These are phyloP conservation scores for Pseudochromis fuscus DNA, from an alignment of 2,797 vertebrate genomes.

Conservation along the genomic window DNA sequence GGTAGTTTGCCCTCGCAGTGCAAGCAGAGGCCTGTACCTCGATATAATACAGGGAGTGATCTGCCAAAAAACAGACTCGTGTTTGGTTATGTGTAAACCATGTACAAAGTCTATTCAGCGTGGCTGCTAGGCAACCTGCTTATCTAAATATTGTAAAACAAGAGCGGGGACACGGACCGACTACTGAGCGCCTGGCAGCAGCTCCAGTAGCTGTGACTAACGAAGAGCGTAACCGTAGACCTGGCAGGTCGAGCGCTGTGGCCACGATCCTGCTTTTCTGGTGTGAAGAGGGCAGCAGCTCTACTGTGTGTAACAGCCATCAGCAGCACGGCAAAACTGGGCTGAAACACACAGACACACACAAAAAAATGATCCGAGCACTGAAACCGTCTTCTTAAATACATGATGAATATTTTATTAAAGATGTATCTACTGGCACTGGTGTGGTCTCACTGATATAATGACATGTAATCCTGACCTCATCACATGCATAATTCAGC, in stretches of 20 bases:
- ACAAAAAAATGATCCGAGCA: neutral
- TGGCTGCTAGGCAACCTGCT: constrained; percentile 75
- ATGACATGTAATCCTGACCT: constrained; percentile 2
- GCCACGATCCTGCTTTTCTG: constrained; percentile 20
- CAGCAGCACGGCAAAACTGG: constrained; percentile 9
- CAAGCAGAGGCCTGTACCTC: constrained; percentile 56
- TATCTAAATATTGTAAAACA: constrained; percentile 85
- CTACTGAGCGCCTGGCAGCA: constrained; percentile 59
- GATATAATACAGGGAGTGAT: constrained; percentile 48
- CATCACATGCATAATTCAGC: constrained; percentile 2
- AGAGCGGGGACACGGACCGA: constrained; percentile 45
- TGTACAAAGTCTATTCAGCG: constrained; percentile 72
- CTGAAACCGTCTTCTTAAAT: neutral
- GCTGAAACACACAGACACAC: neutral
- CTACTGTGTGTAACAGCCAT: neutral
- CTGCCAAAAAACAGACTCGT: constrained; percentile 48
- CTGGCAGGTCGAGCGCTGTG: constrained; percentile 26
- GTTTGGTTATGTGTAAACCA: constrained; percentile 69
- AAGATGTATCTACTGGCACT: neutral
- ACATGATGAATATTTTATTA: no score
- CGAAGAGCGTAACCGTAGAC: constrained; percentile 47
- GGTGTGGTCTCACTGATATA: neutral
- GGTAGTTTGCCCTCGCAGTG: constrained; percentile 9
- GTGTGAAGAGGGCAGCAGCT: constrained; percentile 22
- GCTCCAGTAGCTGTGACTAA: constrained; percentile 61